Percentiles rank a stretch among this genome's conserved stretches.
These are phyloP conservation scores for Chloropsis hardwickii DNA, from an alignment of 2,113 vertebrate genomes.

Conservation along the genomic window DNA sequence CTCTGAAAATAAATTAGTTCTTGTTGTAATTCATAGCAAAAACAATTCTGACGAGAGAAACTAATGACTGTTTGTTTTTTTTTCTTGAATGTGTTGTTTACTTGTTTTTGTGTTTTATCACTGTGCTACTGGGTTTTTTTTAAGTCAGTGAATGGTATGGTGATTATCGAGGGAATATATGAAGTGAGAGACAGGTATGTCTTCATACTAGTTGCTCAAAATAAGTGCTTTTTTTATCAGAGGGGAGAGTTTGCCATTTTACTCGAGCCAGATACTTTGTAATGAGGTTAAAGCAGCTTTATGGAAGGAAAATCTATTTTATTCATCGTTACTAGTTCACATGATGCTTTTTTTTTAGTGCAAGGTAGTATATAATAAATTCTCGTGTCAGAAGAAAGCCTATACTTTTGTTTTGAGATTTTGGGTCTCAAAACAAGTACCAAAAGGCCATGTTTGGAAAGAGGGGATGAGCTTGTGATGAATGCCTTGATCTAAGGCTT, in stretches of 20 bases:
- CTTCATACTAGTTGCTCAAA: neutral
- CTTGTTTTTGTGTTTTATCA: neutral
- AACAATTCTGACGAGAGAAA: neutral
- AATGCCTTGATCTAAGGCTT: neutral
- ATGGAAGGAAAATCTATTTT: neutral
- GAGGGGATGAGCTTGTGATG: neutral
- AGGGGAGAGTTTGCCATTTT: neutral
- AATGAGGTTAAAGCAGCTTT: neutral
- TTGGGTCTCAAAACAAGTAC: neutral
- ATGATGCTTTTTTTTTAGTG: neutral
- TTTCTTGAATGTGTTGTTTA: neutral
- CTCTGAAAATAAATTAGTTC: neutral
- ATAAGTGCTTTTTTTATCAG: neutral
- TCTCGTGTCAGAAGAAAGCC: neutral
- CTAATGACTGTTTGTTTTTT: neutral
- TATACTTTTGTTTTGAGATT: neutral
- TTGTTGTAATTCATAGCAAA: neutral
- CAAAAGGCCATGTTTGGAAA: neutral
- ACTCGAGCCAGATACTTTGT: neutral
- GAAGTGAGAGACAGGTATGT: neutral
- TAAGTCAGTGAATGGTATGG: neutral
- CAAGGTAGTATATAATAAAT: neutral
- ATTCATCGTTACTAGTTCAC: neutral
- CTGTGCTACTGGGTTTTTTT: neutral
- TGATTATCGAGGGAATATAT: neutral